Percentiles rank a stretch among this genome's conserved stretches.
Conservation (phyloP, 35 echinoderm and acorn worm genomes). For the Heliocidaris erythrogramma region DNA sequence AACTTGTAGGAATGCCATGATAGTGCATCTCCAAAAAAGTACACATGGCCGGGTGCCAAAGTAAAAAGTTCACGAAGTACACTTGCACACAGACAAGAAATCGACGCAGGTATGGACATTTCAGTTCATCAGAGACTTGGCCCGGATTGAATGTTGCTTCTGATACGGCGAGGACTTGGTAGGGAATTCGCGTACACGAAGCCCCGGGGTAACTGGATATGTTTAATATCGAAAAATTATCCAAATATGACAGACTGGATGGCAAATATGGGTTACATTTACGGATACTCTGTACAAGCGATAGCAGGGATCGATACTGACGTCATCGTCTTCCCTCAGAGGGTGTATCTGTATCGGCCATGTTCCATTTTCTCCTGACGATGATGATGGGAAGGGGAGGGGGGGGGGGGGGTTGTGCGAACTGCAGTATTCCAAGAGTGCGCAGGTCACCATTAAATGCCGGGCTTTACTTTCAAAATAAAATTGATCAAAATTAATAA, state of each 20-base stretch:
- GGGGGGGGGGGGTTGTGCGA: too few species aligned
- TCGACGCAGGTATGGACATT: neutral
- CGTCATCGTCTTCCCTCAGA: slow-evolving; percentile 22
- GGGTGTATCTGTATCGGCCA: slow-evolving; percentile 44
- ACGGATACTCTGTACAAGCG: slow-evolving; percentile 26
- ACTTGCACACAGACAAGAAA: neutral
- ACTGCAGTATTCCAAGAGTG: too few species aligned
- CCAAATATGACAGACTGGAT: slow-evolving; percentile 47
- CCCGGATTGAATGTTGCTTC: neutral
- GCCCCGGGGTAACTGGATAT: slow-evolving; percentile 22
- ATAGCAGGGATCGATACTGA: slow-evolving; percentile 17
- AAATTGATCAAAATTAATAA: too few species aligned
- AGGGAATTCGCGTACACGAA: slow-evolving; percentile 14
- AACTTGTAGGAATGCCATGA: neutral
- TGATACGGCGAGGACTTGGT: neutral
- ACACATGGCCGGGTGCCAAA: slow-evolving; percentile 21
- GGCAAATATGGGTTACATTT: slow-evolving; percentile 55
- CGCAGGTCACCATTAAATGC: too few species aligned
- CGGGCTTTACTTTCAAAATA: too few species aligned
- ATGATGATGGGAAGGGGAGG: neutral
- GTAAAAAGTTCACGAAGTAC: slow-evolving; percentile 32
- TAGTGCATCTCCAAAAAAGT: slow-evolving; percentile 35
- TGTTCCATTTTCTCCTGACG: slow-evolving; percentile 29
- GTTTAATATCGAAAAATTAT: slow-evolving; percentile 56
- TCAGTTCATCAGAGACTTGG: slow-evolving; percentile 7